A percentile compares a stretch with the other conserved stretches of the same genome.
These are phyloP conservation scores for Galeruca laticollis DNA, from an alignment of 2,888 invertebrate species.

Conservation along the genomic window DNA sequence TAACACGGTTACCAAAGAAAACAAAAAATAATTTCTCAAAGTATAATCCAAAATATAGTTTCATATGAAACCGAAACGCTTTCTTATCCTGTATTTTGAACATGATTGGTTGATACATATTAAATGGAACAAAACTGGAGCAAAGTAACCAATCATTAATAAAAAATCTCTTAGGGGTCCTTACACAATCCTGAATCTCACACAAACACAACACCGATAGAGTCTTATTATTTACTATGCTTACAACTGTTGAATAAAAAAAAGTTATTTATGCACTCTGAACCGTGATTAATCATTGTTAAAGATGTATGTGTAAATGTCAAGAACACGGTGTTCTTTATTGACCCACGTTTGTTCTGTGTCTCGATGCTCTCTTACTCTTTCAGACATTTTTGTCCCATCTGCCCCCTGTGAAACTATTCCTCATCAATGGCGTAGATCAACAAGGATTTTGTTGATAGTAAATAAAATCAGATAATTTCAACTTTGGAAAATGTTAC, in stretches of 20 bases:
- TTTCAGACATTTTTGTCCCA: conserved; percentile 18
- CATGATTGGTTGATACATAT: too few relatives aligned
- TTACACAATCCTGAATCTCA: conserved; percentile 20
- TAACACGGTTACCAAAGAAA: too few relatives aligned
- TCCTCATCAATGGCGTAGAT: conserved; percentile 5
- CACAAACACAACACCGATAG: conserved; percentile 24
- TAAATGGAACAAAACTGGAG: background rate
- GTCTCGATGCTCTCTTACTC: conserved; percentile 30
- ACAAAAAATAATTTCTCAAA: too few relatives aligned
- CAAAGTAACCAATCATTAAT: conserved; percentile 6
- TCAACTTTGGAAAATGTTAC: too few relatives aligned
- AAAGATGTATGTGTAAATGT: conserved; percentile 46
- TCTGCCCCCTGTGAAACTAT: conserved; percentile 11
- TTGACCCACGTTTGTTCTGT: conserved; percentile 36
- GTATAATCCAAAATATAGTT: too few relatives aligned
- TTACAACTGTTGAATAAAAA: conserved; percentile 32
- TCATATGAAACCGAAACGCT: too few relatives aligned
- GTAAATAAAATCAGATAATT: too few relatives aligned
- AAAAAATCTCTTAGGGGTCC: conserved; percentile 15
- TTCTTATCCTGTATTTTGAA: too few relatives aligned
- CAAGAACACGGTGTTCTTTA: conserved; percentile 43
- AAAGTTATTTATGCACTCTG: conserved; percentile 40
- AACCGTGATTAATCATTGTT: conserved; percentile 41
- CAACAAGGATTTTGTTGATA: background rate
- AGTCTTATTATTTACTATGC: conserved; percentile 29